A percentile compares a stretch with the other conserved stretches of the same genome.
Conservation (phyloP, 1,140 invertebrate species). For the Ostrea denselamellosa region DNA sequence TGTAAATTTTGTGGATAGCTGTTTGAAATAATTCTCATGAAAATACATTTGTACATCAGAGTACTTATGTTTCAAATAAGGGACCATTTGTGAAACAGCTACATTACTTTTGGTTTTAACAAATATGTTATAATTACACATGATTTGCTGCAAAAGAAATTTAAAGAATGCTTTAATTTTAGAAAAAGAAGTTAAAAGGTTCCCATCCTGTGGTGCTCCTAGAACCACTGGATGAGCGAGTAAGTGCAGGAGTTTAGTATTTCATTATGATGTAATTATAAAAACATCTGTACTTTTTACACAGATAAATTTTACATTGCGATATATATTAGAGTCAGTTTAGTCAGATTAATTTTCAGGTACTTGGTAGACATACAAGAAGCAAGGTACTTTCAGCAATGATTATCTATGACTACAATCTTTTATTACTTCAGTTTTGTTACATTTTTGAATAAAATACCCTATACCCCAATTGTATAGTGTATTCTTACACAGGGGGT, state of each 20-base stretch:
- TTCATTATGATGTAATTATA: neutral
- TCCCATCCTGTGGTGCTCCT: conserved; percentile 50
- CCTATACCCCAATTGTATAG: neutral
- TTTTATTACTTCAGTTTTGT: neutral
- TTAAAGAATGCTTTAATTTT: neutral
- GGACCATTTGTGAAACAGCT: too few relatives aligned
- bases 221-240: conserved; percentile 52
- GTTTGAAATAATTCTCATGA: too few relatives aligned
- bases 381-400: neutral
- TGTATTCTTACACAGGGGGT: too few relatives aligned
- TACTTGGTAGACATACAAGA: neutral
- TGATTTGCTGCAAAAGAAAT: too few relatives aligned
- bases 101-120: too few relatives aligned
- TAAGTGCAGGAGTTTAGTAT: neutral
- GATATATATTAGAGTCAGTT: too few relatives aligned
- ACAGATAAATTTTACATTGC: neutral
- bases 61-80: too few relatives aligned
- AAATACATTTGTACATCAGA: too few relatives aligned
- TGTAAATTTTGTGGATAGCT: too few relatives aligned
- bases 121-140: too few relatives aligned
- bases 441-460: neutral
- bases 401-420: neutral
- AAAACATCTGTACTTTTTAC: neutral
- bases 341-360: conserved; percentile 9
- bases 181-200: conserved; percentile 53